phyloP scores from a whole-genome alignment of 1,140 invertebrate genomes.

The Drosophila athabasca region DNA sequence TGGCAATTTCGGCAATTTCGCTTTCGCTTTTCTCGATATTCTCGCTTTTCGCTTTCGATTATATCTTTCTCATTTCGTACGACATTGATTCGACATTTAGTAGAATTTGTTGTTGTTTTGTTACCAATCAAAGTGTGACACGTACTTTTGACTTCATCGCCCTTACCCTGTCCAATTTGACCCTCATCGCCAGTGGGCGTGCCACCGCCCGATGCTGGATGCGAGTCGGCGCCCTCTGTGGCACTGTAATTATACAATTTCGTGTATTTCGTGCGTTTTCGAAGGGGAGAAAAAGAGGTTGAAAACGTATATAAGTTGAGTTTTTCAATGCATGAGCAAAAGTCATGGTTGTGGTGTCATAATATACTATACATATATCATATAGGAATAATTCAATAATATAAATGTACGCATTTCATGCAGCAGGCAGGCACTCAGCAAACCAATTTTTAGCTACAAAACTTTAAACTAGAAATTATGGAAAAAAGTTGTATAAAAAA shows the following conservation, averaged over 20 bases:
- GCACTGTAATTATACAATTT: conserved; percentile 86
- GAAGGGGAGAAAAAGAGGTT: conserved; percentile 2
- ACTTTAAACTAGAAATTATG: too few species aligned
- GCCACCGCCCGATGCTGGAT: conserved; percentile 89
- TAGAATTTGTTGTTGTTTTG: conserved; percentile 38
- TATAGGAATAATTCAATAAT: background rate
- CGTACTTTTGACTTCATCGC: conserved; percentile 82
- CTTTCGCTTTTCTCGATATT: too few species aligned
- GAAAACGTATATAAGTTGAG: background rate
- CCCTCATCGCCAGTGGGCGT: conserved; percentile 91
- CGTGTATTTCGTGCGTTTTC: background rate
- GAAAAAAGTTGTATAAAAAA: background rate
- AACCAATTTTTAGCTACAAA: background rate
- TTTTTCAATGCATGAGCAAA: background rate
- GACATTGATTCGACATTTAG: conserved; percentile 32
- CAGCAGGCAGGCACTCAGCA: conserved; percentile 36
- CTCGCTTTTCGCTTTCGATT: too few species aligned
- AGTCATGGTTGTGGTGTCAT: background rate
- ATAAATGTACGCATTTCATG: conserved; percentile 18
- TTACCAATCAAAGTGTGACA: conserved; percentile 79
- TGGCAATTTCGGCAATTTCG: conserved; percentile 19
- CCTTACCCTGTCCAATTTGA: conserved; percentile 91
- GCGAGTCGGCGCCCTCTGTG: conserved; percentile 93
- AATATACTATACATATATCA: conserved; percentile 1
- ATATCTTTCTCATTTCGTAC: conserved; percentile 9